phyloP scores from a whole-genome alignment of 1,140 invertebrate species.

The Diprion similis region DNA sequence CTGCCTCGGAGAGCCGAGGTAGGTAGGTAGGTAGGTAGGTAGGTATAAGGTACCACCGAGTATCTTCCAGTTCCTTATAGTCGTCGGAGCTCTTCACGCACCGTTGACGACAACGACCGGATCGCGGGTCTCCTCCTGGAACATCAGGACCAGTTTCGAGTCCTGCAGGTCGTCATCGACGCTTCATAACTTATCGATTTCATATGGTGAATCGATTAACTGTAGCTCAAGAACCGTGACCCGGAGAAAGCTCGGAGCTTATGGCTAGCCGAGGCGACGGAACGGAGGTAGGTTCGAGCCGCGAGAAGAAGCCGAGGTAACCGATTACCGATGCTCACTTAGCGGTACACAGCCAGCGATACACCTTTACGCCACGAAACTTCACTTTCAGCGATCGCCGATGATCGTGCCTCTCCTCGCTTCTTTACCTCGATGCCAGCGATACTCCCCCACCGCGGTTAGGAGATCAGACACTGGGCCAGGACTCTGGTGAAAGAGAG shows the following conservation, averaged over 20 bases:
- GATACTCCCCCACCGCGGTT: not conserved
- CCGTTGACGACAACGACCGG: not conserved
- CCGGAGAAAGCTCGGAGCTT: not conserved
- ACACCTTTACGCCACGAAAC: not conserved
- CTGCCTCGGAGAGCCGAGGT: not conserved
- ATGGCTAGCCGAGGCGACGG: not conserved
- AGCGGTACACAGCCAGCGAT: not conserved
- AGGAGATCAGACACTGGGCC: slow-evolving; percentile 7
- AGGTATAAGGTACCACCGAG: not conserved
- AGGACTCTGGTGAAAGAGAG: not conserved
- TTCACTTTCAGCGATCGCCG: not conserved
- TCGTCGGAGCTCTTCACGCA: not conserved
- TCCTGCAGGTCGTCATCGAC: not conserved
- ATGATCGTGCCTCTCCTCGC: not conserved
- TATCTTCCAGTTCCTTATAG: not conserved
- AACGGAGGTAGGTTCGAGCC: too few relatives aligned
- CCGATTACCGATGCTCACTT: slow-evolving; percentile 3
- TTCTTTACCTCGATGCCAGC: not conserved
- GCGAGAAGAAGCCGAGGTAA: not conserved
- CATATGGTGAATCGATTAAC: slow-evolving; percentile 5
- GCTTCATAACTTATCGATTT: slow-evolving; percentile 1
- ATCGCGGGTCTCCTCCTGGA: not conserved
- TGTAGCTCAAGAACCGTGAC: not conserved
- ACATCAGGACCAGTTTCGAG: not conserved
- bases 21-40: too few relatives aligned